Evolutionary conservation across 2,797 vertebrate species (phyloP).

Genomic region (Uromys caudimaculatus): DNA sequence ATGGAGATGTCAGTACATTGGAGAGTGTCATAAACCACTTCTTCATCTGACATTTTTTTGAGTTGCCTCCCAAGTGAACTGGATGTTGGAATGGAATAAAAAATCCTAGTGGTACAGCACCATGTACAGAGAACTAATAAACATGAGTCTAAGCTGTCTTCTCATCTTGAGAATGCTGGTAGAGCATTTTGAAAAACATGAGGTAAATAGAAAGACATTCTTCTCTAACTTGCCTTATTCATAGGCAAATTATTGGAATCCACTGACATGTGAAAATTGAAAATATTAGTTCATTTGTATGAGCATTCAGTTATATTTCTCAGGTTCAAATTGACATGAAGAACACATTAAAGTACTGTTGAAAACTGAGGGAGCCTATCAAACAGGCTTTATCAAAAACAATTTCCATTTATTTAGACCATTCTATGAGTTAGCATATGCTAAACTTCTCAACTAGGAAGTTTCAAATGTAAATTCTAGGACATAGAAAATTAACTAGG

Average conservation of each 20-base stretch:
- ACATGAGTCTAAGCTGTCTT: neutral
- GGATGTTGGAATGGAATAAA: constrained; percentile 54
- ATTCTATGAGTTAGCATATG: neutral
- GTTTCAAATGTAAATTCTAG: constrained; percentile 56
- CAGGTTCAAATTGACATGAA: constrained; percentile 20
- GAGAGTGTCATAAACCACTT: constrained; percentile 60
- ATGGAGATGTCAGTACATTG: constrained; percentile 64
- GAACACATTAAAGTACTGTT: constrained; percentile 40
- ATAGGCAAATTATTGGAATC: constrained; percentile 52
- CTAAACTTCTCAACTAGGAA: neutral
- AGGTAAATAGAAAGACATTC: constrained; percentile 40
- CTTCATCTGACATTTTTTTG: constrained; percentile 71
- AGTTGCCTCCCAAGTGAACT: constrained; percentile 51
- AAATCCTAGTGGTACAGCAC: constrained; percentile 3
- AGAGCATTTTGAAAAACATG: constrained; percentile 48
- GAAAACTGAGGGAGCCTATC: neutral
- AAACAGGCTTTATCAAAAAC: constrained; percentile 9
- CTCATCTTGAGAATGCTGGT: constrained; percentile 39
- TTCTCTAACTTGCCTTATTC: constrained; percentile 38
- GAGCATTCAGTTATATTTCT: constrained; percentile 32
- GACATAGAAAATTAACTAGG: neutral
- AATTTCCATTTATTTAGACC: neutral
- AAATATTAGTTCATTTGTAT: constrained; percentile 65
- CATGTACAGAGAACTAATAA: constrained; percentile 49
- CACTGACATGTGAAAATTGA: constrained; percentile 51